Percentiles rank a stretch among this genome's conserved stretches.
phyloP scores from a whole-genome alignment of 2,888 invertebrate genomes.

The Silvanus unidentatus region DNA sequence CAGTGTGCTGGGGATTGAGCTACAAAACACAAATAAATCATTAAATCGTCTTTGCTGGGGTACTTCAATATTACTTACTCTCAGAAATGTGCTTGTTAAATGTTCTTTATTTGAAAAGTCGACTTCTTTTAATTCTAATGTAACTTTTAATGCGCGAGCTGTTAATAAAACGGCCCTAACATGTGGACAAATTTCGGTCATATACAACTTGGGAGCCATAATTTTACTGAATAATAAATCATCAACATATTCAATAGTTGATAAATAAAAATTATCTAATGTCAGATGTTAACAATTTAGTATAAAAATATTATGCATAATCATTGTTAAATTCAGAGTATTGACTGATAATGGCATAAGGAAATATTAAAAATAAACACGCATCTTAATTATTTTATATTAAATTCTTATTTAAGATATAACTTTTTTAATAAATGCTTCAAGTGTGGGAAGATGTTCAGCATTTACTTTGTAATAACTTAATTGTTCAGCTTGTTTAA shows the following conservation, averaged over 20 bases:
- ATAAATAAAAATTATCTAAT: too few species aligned
- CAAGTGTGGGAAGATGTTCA: too few species aligned
- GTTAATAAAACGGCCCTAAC: conserved; percentile 50
- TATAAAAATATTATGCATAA: too few species aligned
- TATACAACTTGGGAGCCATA: conserved; percentile 43
- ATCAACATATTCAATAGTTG: too few species aligned
- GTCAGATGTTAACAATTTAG: too few species aligned
- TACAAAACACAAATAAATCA: conserved; percentile 13
- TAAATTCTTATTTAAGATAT: too few species aligned
- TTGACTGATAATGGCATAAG: too few species aligned
- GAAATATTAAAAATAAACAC: too few species aligned
- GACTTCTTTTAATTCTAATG: conserved; percentile 45
- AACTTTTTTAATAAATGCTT: too few species aligned
- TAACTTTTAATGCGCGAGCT: conserved; percentile 44
- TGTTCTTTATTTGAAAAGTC: conserved; percentile 47
- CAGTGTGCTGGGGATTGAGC: conserved; percentile 48
- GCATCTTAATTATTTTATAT: too few species aligned
- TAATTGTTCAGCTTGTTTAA: conserved; percentile 31
- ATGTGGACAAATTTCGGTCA: conserved; percentile 48
- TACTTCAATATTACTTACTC: conserved; percentile 32
- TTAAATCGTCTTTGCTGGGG: neutral
- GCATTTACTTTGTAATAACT: conserved; percentile 17
- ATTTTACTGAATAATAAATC: conserved; percentile 1
- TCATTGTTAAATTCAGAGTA: too few species aligned
- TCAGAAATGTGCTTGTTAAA: conserved; percentile 39